Evolutionary conservation across 2,113 vertebrate species (phyloP), one percentile per base, ranked within the genome.

Genomic region (Lanius collurio): DNA sequence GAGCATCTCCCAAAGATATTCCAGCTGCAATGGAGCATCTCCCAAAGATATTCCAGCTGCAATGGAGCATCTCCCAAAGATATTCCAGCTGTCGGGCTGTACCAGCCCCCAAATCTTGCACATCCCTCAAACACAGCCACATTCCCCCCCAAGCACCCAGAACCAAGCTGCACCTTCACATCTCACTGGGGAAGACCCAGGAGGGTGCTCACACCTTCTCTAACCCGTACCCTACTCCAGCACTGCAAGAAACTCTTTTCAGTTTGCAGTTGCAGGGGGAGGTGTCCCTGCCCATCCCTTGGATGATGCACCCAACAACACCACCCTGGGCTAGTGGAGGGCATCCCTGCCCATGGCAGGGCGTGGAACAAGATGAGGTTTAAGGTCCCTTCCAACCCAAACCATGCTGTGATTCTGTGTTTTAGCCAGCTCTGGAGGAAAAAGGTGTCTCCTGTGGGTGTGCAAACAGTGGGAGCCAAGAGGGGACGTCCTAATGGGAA

Each of bases 151-250:
- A 18, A 10, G 5, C 31, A 23, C 10, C 31, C 65, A 63, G 77
- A 41, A 33, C 33, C 39, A 27, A 50, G 23, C 22, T 24, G 35
- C 4, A 2, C 31, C 77, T 33, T 33, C 69, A n/a, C 31, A 35
- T 15, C 47, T 49, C 15, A 1, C 27, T 3, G 0, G 18, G 35
- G 16, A 28, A 53, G 56, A 44, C 30, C 17, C n/a, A 13, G 0
- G 0, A 59, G 33, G 65, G 24, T 14, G 37, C 70, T 60, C 83
- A 71, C 62, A 17, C 31, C 59, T 71, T 7, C 75, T 49, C 67
- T 8, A 37, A 39, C 39, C 49, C 1, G 1, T 1, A 7, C 15
- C 52, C 76, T 23, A 1, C 56, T 50, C 44, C 80, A 56, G 83
- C 57, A 41, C 33, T 4, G 14, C 57, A 6, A 31, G 44, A 42